Evolutionary conservation across 1,140 invertebrate genomes (phyloP).

Genomic region (Nasonia giraulti): DNA sequence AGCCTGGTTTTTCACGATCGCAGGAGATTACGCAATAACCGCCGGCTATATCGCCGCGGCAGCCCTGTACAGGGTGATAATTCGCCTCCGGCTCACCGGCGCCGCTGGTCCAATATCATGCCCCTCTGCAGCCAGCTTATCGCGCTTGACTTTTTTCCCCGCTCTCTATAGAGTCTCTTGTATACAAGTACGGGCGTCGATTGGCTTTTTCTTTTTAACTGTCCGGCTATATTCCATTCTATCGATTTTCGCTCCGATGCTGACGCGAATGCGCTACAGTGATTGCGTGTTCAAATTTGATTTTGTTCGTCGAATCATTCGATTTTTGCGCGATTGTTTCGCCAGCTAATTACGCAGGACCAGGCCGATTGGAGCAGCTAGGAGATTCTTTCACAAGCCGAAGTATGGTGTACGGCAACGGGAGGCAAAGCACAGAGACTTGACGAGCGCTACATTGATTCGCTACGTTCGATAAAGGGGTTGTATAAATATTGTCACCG

Average conservation of each 20-base stretch:
- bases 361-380: no score
- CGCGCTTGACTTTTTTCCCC: not conserved
- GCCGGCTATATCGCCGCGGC: not conserved
- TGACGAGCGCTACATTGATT: not conserved
- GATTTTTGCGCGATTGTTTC: no score
- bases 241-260: no score
- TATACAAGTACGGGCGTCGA: not conserved
- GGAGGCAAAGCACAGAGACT: not conserved
- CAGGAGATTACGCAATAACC: conserved; percentile 1
- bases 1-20: conserved; percentile 2
- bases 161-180: no score
- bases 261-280: no score
- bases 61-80: not conserved
- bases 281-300: no score
- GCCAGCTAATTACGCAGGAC: not conserved
- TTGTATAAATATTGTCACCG: no score
- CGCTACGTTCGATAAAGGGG: no score
- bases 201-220: not conserved
- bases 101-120: not conserved
- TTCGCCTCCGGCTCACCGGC: not conserved
- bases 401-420: not conserved
- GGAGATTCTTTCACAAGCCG: no score
- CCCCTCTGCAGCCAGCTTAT: not conserved
- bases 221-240: not conserved
- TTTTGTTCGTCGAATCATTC: no score